These are phyloP conservation scores for Artemia sinica DNA, from an alignment of 2,888 invertebrate species.

Conservation along the genomic window DNA sequence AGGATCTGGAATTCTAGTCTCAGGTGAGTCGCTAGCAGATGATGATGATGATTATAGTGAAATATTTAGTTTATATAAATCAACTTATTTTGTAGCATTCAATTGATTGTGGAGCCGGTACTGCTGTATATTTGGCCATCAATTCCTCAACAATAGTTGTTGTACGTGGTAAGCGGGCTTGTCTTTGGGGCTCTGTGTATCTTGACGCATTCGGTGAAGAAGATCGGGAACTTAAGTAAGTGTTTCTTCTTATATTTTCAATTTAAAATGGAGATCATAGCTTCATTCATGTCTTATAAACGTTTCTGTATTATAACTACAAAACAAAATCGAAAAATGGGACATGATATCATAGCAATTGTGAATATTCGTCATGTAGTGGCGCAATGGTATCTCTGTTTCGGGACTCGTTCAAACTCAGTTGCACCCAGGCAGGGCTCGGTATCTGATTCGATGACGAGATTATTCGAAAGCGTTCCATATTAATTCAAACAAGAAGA, in stretches of 20 bases:
- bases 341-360: background rate
- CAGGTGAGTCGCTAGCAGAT: too few relatives aligned
- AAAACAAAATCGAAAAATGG: background rate
- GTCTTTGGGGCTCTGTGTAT: slow-evolving; percentile 92
- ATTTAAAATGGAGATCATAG: slow-evolving; percentile 13
- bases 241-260: slow-evolving; percentile 25
- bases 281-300: slow-evolving; percentile 10
- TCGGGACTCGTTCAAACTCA: too few relatives aligned
- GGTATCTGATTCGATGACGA: too few relatives aligned
- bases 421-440: too few relatives aligned
- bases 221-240: slow-evolving; percentile 88
- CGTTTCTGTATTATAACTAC: slow-evolving; percentile 1
- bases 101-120: slow-evolving; percentile 82
- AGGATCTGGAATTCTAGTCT: too few relatives aligned
- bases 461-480: too few relatives aligned
- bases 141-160: slow-evolving; percentile 89
- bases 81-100: slow-evolving; percentile 48
- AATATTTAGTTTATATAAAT: too few relatives aligned
- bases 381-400: too few relatives aligned
- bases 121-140: slow-evolving; percentile 81
- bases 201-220: slow-evolving; percentile 96
- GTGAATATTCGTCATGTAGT: background rate
- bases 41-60: too few relatives aligned
- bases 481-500: too few relatives aligned
- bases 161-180: slow-evolving; percentile 74